These are phyloP conservation scores for Falco berigora DNA, from an alignment of 2,797 vertebrate species.

Conservation along the genomic window DNA sequence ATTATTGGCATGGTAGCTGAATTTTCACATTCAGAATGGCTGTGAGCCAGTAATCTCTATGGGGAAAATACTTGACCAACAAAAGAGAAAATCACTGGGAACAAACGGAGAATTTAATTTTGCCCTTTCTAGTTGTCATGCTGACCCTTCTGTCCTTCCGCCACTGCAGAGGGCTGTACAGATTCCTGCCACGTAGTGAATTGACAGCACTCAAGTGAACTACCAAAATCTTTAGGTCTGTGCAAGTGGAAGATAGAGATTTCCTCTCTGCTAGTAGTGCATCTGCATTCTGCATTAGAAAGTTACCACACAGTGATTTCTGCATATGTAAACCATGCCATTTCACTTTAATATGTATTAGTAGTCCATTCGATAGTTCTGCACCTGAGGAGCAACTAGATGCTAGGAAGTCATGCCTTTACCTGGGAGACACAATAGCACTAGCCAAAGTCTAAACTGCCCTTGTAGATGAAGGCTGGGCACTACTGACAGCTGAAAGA, in stretches of 20 bases:
- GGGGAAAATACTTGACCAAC: neutral
- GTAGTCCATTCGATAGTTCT: neutral
- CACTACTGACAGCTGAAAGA: neutral
- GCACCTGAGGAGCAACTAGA: neutral
- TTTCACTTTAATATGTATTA: neutral
- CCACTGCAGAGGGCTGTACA: neutral
- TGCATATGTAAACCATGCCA: neutral
- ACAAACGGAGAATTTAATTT: neutral
- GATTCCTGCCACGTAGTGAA: neutral
- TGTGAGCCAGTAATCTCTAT: neutral
- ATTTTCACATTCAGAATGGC: neutral
- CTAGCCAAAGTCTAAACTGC: neutral
- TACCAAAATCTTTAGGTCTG: neutral
- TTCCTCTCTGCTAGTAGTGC: neutral
- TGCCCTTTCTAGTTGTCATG: neutral
- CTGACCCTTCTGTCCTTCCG: neutral
- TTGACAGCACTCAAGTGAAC: neutral
- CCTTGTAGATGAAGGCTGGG: neutral
- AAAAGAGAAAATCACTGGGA: neutral
- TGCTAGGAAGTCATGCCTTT: neutral
- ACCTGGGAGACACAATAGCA: neutral
- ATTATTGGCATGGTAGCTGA: neutral
- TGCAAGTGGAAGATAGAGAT: neutral
- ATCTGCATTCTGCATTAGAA: neutral
- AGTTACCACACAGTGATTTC: neutral